Evolutionary conservation across 53 echinoderm and acorn worm species (phyloP).

Genomic region (Crossaster papposus): DNA sequence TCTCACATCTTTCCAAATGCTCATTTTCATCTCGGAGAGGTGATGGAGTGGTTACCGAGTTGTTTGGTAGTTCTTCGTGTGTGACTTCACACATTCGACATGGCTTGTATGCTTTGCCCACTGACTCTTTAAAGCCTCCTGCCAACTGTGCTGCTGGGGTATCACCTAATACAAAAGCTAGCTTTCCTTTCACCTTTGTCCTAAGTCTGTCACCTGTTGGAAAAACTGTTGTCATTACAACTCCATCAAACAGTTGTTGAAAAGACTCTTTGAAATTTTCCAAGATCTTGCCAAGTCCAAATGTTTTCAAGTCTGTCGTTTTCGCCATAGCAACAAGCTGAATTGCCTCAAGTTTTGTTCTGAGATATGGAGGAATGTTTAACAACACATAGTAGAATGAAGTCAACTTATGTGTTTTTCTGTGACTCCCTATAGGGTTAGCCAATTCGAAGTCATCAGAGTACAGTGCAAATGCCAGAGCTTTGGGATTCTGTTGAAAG

Average conservation of each 20-base stretch:
- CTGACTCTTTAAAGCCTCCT: slow-evolving; percentile 60
- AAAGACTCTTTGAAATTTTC: slow-evolving; percentile 13
- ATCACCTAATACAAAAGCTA: slow-evolving; percentile 38
- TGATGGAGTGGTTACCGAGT: not conserved
- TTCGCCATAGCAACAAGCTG: slow-evolving; percentile 59
- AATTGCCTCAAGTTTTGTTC: slow-evolving; percentile 37
- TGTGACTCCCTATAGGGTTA: slow-evolving; percentile 49
- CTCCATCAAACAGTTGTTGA: slow-evolving; percentile 12
- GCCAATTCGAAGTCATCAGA: slow-evolving; percentile 53
- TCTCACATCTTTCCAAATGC: slow-evolving; percentile 54
- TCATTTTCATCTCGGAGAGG: slow-evolving; percentile 50
- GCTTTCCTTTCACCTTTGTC: not conserved
- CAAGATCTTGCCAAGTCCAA: slow-evolving; percentile 18
- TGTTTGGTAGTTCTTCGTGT: slow-evolving; percentile 22
- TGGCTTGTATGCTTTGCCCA: slow-evolving; percentile 53
- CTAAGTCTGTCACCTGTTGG: too few relatives aligned
- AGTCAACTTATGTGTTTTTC: slow-evolving; percentile 29
- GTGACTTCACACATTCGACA: slow-evolving; percentile 45
- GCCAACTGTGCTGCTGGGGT: slow-evolving; percentile 51
- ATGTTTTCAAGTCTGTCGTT: slow-evolving; percentile 28
- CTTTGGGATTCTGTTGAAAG: slow-evolving; percentile 27
- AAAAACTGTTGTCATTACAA: not conserved
- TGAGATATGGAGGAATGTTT: slow-evolving; percentile 42
- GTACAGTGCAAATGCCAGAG: slow-evolving; percentile 35
- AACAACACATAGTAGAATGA: slow-evolving; percentile 50